phyloP scores from a whole-genome alignment of 1,140 invertebrate species.

The Neomicropteryx cornuta region DNA sequence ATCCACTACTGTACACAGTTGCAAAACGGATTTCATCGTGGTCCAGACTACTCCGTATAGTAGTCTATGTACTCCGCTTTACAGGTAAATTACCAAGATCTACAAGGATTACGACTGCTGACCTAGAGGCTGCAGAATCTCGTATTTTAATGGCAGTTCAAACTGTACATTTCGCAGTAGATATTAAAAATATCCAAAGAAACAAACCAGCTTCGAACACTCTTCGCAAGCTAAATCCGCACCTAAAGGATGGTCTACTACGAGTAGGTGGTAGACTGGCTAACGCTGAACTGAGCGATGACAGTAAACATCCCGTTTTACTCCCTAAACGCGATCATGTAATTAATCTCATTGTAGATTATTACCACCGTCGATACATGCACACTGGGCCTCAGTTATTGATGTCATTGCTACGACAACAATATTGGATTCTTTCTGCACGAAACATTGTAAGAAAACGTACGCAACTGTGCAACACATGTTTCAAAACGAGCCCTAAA shows the following conservation, averaged over 20 bases:
- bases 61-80: not conserved
- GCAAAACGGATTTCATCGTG: not conserved
- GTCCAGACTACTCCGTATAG: not conserved
- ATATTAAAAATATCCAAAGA: too few species aligned
- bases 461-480: slow-evolving; percentile 11
- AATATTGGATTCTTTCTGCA: slow-evolving; percentile 20
- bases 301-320: slow-evolving; percentile 12
- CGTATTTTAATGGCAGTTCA: not conserved
- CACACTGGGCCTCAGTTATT: slow-evolving; percentile 18
- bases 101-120: not conserved
- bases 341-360: slow-evolving; percentile 16
- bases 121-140: not conserved
- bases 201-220: too few species aligned
- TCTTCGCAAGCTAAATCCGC: slow-evolving; percentile 19
- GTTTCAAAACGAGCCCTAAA: slow-evolving; percentile 11
- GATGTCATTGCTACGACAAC: slow-evolving; percentile 13
- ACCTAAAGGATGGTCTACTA: slow-evolving; percentile 23
- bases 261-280: slow-evolving; percentile 26
- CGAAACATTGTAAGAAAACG: slow-evolving; percentile 12
- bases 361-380: slow-evolving; percentile 17
- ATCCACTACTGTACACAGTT: not conserved
- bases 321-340: too few species aligned
- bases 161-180: too few species aligned
- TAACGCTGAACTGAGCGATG: slow-evolving; percentile 14
- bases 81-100: not conserved